These are phyloP conservation scores for Plutomurus gul DNA, from an alignment of 1,140 invertebrate species.

Conservation along the genomic window DNA sequence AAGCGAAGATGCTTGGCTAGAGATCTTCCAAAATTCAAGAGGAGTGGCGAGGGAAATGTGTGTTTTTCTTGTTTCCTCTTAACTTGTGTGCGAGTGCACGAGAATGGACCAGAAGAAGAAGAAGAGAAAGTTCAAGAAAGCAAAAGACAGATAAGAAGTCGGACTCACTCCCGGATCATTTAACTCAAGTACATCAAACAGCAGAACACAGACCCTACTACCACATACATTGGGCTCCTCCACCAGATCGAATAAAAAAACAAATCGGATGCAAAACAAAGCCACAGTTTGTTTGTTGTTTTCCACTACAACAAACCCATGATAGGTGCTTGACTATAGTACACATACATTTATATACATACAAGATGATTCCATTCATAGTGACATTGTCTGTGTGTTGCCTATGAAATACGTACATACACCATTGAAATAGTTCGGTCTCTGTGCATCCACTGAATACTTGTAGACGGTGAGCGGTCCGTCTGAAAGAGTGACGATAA, in stretches of 20 bases:
- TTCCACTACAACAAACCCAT: not conserved
- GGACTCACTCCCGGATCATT: slow-evolving; percentile 6
- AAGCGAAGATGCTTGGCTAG: not conserved
- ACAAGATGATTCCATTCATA: no score
- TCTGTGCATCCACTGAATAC: not conserved
- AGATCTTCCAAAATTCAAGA: not conserved
- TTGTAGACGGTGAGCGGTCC: not conserved
- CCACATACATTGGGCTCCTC: not conserved
- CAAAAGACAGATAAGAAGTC: slow-evolving; percentile 4
- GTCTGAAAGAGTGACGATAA: slow-evolving; percentile 19
- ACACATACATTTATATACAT: no score
- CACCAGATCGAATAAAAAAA: slow-evolving; percentile 4
- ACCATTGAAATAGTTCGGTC: not conserved
- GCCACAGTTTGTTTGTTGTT: slow-evolving; percentile 20
- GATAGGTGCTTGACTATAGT: not conserved
- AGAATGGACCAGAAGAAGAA: slow-evolving; percentile 9
- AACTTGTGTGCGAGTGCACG: not conserved
- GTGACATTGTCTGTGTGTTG: no score
- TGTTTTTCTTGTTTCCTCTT: slow-evolving; percentile 19
- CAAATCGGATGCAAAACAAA: slow-evolving; percentile 18
- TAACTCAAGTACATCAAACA: slow-evolving; percentile 18
- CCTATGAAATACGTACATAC: no score
- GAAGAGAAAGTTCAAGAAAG: not conserved
- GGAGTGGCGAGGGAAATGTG: slow-evolving; percentile 6
- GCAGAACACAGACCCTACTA: not conserved